phyloP scores from a whole-genome alignment of 2,888 invertebrate species.

The Ashinkailepas kermadecensis region DNA sequence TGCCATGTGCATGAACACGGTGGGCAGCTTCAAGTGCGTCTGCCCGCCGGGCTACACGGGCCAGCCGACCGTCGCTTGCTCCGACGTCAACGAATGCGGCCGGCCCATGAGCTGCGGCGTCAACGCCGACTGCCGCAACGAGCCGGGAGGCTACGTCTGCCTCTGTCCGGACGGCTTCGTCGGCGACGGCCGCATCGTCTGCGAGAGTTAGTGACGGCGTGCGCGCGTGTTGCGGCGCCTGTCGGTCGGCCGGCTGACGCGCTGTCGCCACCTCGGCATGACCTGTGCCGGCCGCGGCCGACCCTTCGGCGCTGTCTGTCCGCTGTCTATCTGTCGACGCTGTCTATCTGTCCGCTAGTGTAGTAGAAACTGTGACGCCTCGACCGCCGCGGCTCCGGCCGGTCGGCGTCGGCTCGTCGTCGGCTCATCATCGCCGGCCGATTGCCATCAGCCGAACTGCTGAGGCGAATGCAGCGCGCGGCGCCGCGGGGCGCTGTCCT shows the following conservation, averaged over 20 bases:
- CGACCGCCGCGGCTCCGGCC: neutral
- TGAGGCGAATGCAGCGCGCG: neutral
- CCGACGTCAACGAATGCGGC: slow-evolving; percentile 82
- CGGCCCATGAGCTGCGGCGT: slow-evolving; percentile 71
- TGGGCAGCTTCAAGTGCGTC: slow-evolving; percentile 68
- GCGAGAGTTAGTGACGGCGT: slow-evolving; percentile 59
- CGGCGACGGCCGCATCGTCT: slow-evolving; percentile 51
- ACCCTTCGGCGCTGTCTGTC: no score
- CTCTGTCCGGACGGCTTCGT: slow-evolving; percentile 70
- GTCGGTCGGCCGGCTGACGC: neutral
- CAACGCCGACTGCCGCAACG: slow-evolving; percentile 72
- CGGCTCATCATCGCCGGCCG: neutral
- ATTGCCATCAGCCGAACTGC: neutral
- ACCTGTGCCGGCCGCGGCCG: no score
- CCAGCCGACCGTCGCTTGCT: slow-evolving; percentile 58
- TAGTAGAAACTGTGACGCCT: neutral
- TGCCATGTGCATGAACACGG: slow-evolving; percentile 70
- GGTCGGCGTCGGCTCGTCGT: no score
- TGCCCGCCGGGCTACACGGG: slow-evolving; percentile 68
- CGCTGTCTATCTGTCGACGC: neutral
- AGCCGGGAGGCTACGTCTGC: slow-evolving; percentile 80
- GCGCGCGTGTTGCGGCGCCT: neutral
- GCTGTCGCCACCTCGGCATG: neutral
- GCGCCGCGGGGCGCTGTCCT: neutral
- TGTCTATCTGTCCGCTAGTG: neutral